Base-by-base conservation (phyloP, 2,888 invertebrate species). In the Drosophila demipolita region DNA sequence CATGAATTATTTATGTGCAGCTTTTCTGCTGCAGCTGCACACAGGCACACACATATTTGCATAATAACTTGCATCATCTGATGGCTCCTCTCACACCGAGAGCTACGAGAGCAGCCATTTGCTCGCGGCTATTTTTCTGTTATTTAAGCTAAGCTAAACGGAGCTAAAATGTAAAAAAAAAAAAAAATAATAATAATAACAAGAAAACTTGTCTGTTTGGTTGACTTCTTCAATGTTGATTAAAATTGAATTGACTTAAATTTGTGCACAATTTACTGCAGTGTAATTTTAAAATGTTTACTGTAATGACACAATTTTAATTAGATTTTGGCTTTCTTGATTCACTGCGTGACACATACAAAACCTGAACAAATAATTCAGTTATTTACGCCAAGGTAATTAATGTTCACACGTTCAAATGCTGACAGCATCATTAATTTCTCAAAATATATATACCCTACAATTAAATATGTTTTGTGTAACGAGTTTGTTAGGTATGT, bases 1-100 rank as follows among this genome's bases (percentile, higher is more conserved):
- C 67, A 73, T 79, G 78, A 76, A 78, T 80, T 76, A 77, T 75
- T 76, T 75, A 76, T 74, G 61, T 35, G 53, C 58, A 57, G 38
- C 66, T 62, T 52, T 54, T 62, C 58, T 33, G 71, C 26, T 71
- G 71, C 70, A 72, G 73, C 58, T 72, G 71, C 62, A 68, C 36
- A 67, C 32, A 45, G 20, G 45, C 49, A 61, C 33, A 53, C 50
- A 67, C 50, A 67, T 26, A 70, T 72, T 72, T 70, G 50, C 72
- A 70, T 72, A 72, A 69, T 72, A 64, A 62, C 71, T 65, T 70
- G 65, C 73, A 49, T 65, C 60, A 62, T 62, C 66, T 52, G 72
- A 62, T 62, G 53, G 58, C 32, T 54, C 33, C 53, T 52, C 57
- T 54, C 54, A 61, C 48, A 49, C 29, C 40, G 57, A 66, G 49